These are phyloP conservation scores for Rostratula benghalensis DNA, from an alignment of 2,113 vertebrate genomes.

Conservation along the genomic window DNA sequence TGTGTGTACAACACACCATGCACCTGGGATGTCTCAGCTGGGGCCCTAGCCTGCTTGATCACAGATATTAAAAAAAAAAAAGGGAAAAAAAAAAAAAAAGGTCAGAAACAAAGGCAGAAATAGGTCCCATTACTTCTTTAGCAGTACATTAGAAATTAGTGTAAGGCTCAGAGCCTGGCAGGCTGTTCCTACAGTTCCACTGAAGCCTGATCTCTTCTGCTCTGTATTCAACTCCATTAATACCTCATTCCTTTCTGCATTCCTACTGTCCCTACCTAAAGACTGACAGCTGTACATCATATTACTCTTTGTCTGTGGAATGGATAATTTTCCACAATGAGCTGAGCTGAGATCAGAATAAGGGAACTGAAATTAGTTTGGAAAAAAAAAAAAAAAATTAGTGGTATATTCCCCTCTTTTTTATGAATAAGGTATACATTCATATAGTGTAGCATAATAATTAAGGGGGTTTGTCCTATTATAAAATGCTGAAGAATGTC, in stretches of 20 bases:
- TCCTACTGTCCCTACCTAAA: slow-evolving; percentile 35
- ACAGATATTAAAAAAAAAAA: neutral
- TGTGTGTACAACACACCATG: neutral
- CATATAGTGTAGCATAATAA: slow-evolving; percentile 34
- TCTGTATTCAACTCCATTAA: slow-evolving; percentile 4
- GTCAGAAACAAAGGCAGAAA: neutral
- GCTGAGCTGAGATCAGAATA: slow-evolving; percentile 30
- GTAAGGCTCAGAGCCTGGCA: neutral
- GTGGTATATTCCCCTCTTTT: neutral
- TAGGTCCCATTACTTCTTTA: neutral
- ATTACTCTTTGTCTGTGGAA: slow-evolving; percentile 31
- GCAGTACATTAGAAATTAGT: neutral
- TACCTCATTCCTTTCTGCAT: slow-evolving; percentile 5
- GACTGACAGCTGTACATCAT: slow-evolving; percentile 24
- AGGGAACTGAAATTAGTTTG: slow-evolving; percentile 40
- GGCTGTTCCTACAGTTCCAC: neutral
- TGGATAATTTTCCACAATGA: slow-evolving; percentile 34
- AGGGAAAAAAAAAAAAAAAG: neutral
- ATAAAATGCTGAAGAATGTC: slow-evolving; percentile 56
- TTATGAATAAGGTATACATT: slow-evolving; percentile 47
- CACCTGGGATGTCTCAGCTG: neutral
- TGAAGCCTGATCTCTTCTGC: slow-evolving; percentile 25
- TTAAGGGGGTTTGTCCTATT: slow-evolving; percentile 35
- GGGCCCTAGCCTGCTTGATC: neutral
- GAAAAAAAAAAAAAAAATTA: slow-evolving; percentile 32